Evolutionary conservation across 2,113 vertebrate genomes (phyloP), one percentile per base, ranked within the genome.

Genomic region (Alligator mississippiensis): DNA sequence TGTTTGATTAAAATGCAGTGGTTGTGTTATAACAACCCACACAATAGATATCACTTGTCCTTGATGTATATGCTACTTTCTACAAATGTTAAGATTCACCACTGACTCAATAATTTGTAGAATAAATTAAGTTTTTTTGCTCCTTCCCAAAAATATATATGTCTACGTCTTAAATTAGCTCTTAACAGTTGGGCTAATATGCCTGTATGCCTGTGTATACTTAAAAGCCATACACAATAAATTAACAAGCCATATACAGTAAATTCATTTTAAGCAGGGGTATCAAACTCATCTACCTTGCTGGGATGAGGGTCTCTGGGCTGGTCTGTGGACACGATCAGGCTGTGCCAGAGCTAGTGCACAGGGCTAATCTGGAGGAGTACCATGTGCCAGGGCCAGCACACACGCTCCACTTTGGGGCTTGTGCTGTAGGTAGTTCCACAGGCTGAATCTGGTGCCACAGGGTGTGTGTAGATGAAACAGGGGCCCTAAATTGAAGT

Each of bases 1-100:
- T 95, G 80, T 92, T 94, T 38, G 84, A 84, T 74, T 94, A 77
- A 90, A 96, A 94, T 86, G 34, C 89, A 79, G 14, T 82, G 82
- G 74, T 27, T 88, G 83, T 55, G 34, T 81, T 91, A 58, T 70
- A 85, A 38, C 21, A 85, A 72, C 74, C 6, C 58, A 38, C 55
- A 62, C 58, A 1, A 3, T 30, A 4, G 64, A 9, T 28, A 68
- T 59, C 13, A 77, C 25, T 27, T 92, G 75, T 55, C 30, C 18
- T 58, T 64, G 80, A 74, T 47, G 16, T 77, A 95, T 91, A 55
- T 93, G 0, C 61, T 85, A 15, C 4, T 4, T 28, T 2, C 75
- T 24, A 80, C 68, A 55, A 80, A 68, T 90, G 68, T 92, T 84
- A 80, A 78, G 15, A 80, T 89, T 91, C 27, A 28, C 60, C 89